Evolutionary conservation across 2,888 invertebrate species (phyloP), one percentile per base, ranked within the genome.

Genomic region (Scaptomyza parva): DNA sequence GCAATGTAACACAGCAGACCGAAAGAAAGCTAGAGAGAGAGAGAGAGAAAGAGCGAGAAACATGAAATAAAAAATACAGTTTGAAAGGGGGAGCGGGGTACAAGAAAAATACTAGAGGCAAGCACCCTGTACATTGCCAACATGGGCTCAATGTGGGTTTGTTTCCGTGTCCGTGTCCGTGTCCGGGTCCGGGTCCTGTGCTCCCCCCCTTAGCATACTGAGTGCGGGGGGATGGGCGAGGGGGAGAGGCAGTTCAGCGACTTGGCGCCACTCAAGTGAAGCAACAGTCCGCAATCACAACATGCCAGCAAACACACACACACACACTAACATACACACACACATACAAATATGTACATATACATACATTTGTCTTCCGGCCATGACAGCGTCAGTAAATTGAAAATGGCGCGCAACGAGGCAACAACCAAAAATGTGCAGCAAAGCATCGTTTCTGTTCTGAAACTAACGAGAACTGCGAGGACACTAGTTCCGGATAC

Each of bases 341-440:
- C 60, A 30, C 62, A 54, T 8, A 24, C 33, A 28, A 58, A 30
- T 60, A 54, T 8, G 20, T 30, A 26, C 43, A 52, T 20, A n/a
- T 45, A 48, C 54, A 54, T 48, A 70, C 79, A 86, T 86, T 80
- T 74, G 78, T 83, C 86, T 83, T 83, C 70, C 76, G 81, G 76
- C 70, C 70, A 69, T 86, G 83, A 86, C 83, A 83, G 77, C 83
- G 62, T 65, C 84, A 76, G 83, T 86, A 83, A 86, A 86, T 83
- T 86, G 83, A 83, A 86, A 80, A 83, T 67, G 79, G 79, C 82
- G 74, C 62, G 39, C 62, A 60, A 55, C 57, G 48, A 64, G 58
- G 64, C 66, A 33, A 28, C 50, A 37, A 17, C 63, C 40, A 35
- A 45, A 82, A 76, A 64, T 71, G 71, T 68, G 62, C 64, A 61